Evolutionary conservation across 2,888 invertebrate genomes (phyloP), one percentile per base, ranked within the genome.

Genomic region (Pandemis corylana): DNA sequence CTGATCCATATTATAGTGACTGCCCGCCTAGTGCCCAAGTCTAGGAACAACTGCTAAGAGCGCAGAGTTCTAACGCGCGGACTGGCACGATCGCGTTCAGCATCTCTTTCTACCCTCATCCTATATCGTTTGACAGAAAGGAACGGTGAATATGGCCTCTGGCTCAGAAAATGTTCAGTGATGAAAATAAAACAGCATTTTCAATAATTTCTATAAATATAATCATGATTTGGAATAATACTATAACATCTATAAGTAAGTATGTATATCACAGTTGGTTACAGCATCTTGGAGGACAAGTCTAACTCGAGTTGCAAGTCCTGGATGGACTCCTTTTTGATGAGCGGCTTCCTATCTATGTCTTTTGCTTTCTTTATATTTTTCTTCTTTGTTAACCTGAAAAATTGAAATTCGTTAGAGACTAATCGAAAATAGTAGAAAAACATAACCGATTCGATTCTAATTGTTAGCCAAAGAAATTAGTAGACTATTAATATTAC

Each of bases 311-410:
- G 75, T 76, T 93, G 93, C 74, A 95, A 81, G 78, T 94, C 95
- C 71, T 94, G 94, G 76, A 95, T 91, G 51, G 95, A 94, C 79
- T 94, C 94, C 83, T 94, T 94, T 83, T 95, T 95, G 65, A 96
- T 82, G 44, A 96, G 89, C 59, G 95, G 95, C 77, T 93, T 93
- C 74, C 95, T 92, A 83, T 96, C 96, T 13, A 89, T 92, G 83
- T 96, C 96, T 83, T 96, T 96, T 77, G 91, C 86, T 90, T 96
- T 96, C 85, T 95, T 95, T 46, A 90, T 85, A 76, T 95, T 95
- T 85, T 95, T 96, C 78, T 95, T 95, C 87, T 96, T 96, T 68
- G 93, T 94, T 83, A 94, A 90, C 77, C 96, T 94, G 86, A 0
- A 82, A 83, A 64, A 12, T 46, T 12, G 10, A 46, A 46, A 46